Conservation (phyloP, 2,797 vertebrate species). For the Phalloptychus januarius region DNA sequence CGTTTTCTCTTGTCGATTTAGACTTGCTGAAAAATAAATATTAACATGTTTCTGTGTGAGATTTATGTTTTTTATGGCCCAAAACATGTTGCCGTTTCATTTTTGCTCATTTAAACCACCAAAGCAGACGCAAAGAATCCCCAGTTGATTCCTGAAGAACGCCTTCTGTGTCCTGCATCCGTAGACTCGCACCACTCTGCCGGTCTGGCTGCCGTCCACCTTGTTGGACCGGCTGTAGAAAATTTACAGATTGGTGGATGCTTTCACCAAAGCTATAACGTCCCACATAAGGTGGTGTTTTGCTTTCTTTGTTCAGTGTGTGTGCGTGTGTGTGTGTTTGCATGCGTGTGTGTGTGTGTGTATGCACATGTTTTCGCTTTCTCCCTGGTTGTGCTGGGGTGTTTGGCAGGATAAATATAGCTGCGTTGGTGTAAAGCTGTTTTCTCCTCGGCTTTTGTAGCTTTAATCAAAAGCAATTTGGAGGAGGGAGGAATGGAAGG, state of each 20-base stretch:
- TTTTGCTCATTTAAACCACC: not conserved
- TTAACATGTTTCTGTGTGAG: not conserved
- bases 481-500: conserved; percentile 75
- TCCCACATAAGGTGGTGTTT: conserved; percentile 69
- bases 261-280: conserved; percentile 72
- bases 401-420: conserved; percentile 85
- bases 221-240: conserved; percentile 53
- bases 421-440: conserved; percentile 80
- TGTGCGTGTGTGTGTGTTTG: conserved; percentile 20
- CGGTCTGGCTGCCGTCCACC: conserved; percentile 48
- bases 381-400: conserved; percentile 77
- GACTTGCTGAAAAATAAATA: not conserved
- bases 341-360: conserved; percentile 17
- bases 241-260: conserved; percentile 69
- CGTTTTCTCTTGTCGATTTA: no score
- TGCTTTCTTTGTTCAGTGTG: conserved; percentile 47
- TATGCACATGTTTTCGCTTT: conserved; percentile 53
- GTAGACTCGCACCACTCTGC: conserved; percentile 11
- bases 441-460: conserved; percentile 79
- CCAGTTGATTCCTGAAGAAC: not conserved
- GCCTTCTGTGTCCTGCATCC: not conserved
- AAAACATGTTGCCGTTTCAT: not conserved
- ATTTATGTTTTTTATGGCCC: not conserved
- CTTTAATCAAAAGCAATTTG: conserved; percentile 86
- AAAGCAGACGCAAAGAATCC: not conserved